These are phyloP conservation scores for Anagrus nilaparvatae DNA, from an alignment of 1,140 invertebrate species.

Conservation along the genomic window DNA sequence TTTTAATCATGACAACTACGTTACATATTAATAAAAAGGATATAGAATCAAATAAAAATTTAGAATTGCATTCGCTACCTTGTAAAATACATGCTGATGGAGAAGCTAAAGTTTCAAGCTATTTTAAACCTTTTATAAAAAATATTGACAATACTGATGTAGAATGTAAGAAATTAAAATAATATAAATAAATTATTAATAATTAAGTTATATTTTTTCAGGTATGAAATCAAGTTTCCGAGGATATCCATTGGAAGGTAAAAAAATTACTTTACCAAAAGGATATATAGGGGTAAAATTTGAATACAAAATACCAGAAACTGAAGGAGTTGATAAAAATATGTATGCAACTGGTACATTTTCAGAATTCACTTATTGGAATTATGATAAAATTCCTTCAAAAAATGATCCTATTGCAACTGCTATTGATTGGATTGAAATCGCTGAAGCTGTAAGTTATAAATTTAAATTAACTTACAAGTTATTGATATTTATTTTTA, in stretches of 20 bases:
- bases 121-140: constrained; percentile 54
- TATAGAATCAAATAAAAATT: constrained; percentile 29
- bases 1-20: too few relatives aligned
- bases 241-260: constrained; percentile 58
- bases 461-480: background rate
- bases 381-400: constrained; percentile 64
- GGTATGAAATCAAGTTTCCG: constrained; percentile 51
- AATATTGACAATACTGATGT: constrained; percentile 36
- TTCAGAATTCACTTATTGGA: constrained; percentile 62
- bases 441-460: constrained; percentile 58
- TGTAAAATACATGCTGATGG: constrained; percentile 63
- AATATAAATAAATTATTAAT: constrained; percentile 4
- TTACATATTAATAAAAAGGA: constrained; percentile 42
- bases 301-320: constrained; percentile 49
- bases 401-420: constrained; percentile 55
- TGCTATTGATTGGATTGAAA: constrained; percentile 66
- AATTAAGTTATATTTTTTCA: constrained; percentile 19
- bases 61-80: constrained; percentile 57
- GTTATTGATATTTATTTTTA: constrained; percentile 9
- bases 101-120: constrained; percentile 55
- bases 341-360: constrained; percentile 53
- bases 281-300: constrained; percentile 57
- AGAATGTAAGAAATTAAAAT: constrained; percentile 27
- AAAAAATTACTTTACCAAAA: constrained; percentile 47
- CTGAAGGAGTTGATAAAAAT: constrained; percentile 49